Evolutionary conservation across 2,888 invertebrate species (phyloP).

Genomic region (Phengaris alcon): DNA sequence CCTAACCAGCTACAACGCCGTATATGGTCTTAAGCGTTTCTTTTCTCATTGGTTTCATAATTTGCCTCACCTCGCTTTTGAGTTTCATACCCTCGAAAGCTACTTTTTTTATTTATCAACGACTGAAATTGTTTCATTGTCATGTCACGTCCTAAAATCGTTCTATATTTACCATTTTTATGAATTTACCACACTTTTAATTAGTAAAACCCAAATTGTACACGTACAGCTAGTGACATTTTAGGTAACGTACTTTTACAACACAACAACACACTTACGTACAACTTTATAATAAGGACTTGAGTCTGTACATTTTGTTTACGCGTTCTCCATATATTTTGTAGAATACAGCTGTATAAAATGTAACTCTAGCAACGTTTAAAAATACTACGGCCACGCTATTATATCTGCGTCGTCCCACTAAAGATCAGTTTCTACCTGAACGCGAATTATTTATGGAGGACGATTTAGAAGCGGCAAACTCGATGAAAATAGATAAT

Average conservation of each 20-base stretch:
- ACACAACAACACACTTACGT: no score
- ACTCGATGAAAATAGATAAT: slow-evolving; percentile 6
- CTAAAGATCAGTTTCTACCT: slow-evolving; percentile 28
- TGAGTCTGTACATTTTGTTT: background rate
- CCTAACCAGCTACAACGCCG: slow-evolving; percentile 17
- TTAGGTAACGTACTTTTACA: slow-evolving; percentile 2
- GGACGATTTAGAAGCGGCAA: slow-evolving; percentile 20
- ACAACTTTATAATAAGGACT: no score
- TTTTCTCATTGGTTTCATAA: slow-evolving; percentile 10
- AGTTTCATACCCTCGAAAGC: background rate
- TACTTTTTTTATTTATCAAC: background rate
- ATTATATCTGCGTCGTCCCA: slow-evolving; percentile 22
- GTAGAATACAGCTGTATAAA: slow-evolving; percentile 5
- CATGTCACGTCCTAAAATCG: background rate
- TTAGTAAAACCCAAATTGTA: no score
- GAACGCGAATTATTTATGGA: slow-evolving; percentile 25
- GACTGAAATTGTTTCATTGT: background rate
- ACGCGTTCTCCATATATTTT: slow-evolving; percentile 13
- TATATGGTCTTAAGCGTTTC: slow-evolving; percentile 16
- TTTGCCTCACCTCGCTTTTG: slow-evolving; percentile 8
- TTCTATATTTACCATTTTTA: background rate
- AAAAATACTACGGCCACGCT: slow-evolving; percentile 23
- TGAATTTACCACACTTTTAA: background rate
- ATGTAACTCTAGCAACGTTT: slow-evolving; percentile 27
- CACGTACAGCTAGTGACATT: background rate